phyloP scores from a whole-genome alignment of 2,797 vertebrate species.

The Pseudochirops corinnae region DNA sequence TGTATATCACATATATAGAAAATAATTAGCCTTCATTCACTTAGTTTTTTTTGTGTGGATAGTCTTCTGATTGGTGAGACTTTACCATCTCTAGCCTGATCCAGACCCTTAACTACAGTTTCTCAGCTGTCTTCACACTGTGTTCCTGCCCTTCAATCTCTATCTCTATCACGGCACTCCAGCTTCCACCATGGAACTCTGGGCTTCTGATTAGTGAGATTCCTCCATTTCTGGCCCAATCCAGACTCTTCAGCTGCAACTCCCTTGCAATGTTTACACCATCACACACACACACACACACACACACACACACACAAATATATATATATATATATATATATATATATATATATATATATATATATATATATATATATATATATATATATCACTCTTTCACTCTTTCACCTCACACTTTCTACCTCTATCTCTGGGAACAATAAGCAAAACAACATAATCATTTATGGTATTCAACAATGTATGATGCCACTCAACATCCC shows the following conservation, averaged over 20 bases:
- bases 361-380: too few species aligned
- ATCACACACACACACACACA: too few species aligned
- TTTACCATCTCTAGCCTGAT: too few species aligned
- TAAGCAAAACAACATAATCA: neutral
- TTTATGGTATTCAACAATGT: neutral
- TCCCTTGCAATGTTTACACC: neutral
- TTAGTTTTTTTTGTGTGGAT: neutral
- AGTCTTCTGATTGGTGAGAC: too few species aligned
- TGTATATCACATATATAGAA: neutral
- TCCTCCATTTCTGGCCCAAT: neutral
- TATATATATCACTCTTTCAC: too few species aligned
- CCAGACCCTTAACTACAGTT: too few species aligned
- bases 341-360: too few species aligned
- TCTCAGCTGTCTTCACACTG: neutral
- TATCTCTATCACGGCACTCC: neutral
- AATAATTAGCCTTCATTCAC: neutral
- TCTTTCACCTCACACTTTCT: neutral
- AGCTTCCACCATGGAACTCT: neutral
- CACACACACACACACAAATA: too few species aligned
- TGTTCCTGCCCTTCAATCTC: neutral
- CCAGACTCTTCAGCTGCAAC: neutral
- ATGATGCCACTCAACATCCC: neutral
- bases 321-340: too few species aligned
- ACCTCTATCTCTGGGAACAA: neutral
- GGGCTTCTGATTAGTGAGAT: neutral